Conservation (phyloP, 2,888 invertebrate species). For the Tetramorium bicarinatum region DNA sequence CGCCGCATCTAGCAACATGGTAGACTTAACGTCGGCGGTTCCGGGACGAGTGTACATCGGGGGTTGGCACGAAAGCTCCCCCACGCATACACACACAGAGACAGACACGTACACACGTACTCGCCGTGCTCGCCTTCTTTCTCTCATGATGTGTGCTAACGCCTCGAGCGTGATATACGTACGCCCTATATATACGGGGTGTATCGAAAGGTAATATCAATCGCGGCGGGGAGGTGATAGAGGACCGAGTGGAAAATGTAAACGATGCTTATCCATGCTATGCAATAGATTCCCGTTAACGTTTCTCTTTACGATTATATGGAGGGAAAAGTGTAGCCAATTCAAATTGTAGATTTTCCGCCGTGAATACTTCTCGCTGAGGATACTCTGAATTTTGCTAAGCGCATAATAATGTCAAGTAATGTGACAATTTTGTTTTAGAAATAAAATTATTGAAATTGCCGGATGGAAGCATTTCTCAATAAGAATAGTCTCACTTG, state of each 20-base stretch:
- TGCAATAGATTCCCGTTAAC: constrained; percentile 20
- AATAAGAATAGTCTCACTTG: background rate
- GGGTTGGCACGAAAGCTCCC: constrained; percentile 49
- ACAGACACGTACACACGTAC: background rate
- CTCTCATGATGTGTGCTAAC: constrained; percentile 39
- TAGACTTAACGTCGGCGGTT: constrained; percentile 39
- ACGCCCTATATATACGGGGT: constrained; percentile 40
- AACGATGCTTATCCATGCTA: constrained; percentile 1
- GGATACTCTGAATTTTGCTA: background rate
- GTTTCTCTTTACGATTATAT: background rate
- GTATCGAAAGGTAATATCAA: constrained; percentile 40
- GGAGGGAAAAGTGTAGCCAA: background rate
- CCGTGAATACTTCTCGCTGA: background rate
- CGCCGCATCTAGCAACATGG: constrained; percentile 32
- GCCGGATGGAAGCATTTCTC: background rate
- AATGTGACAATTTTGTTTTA: background rate
- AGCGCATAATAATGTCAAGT: background rate
- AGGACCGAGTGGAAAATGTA: background rate
- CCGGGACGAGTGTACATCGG: constrained; percentile 36
- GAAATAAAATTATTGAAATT: background rate
- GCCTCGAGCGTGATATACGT: constrained; percentile 42
- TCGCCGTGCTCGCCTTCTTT: constrained; percentile 54
- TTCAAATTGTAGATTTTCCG: background rate
- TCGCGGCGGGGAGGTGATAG: background rate
- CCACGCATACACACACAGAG: background rate